Base-by-base conservation (phyloP, 1,140 invertebrate genomes). In the Cepaea nemoralis region DNA sequence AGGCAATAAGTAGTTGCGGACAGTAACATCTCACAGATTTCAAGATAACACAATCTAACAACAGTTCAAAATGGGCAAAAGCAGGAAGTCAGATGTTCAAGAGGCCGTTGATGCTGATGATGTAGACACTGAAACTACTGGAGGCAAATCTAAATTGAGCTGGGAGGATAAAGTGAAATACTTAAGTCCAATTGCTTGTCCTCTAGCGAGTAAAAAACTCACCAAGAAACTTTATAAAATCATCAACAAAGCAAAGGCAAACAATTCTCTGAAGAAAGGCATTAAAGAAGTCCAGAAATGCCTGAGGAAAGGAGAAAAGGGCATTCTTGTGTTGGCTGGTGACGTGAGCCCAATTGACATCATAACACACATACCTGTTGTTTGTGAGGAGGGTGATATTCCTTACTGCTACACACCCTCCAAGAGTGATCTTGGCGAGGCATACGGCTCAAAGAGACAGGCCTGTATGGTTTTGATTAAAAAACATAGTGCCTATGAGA, bases 321-420 rank as follows among this genome's bases (percentile, higher is more conserved):
- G 97, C 39, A 92, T 99, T 71, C 95, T 96, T 19, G 92, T 99
- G 3, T 96, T 99, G 90, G 97, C 97, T 87, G 98, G 98, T 12
- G 97, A 99, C 93, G 96, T 98, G 39, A 95, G 95, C 79, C 98
- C 98, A 0, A 94, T 99, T 45, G 98, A 99, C 88, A 96, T 99
- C 24, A 97, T 99, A 94, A 97, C 96, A 86, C 98, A 99, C 90
- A 93, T 99, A 87, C 98, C 98, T 1, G 94, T 94, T 1, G 94
- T 99, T 0, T 99, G 98, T 89, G 98, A 99, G 91, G 96, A 98
- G 63, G 95, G 95, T 88, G 93, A 94, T 63, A 94, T 98, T 83
- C 97, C 97, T 0, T 99, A 99, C 90, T 95, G 96, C 83, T 99
- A 96, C 89, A 95, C 95, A 10, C 98, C 98, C 12, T 97, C 96